A percentile compares a stretch with the other conserved stretches of the same genome.
These are phyloP conservation scores for Thalassaphorura encarpata DNA, from an alignment of 1,140 invertebrate genomes.

Conservation along the genomic window DNA sequence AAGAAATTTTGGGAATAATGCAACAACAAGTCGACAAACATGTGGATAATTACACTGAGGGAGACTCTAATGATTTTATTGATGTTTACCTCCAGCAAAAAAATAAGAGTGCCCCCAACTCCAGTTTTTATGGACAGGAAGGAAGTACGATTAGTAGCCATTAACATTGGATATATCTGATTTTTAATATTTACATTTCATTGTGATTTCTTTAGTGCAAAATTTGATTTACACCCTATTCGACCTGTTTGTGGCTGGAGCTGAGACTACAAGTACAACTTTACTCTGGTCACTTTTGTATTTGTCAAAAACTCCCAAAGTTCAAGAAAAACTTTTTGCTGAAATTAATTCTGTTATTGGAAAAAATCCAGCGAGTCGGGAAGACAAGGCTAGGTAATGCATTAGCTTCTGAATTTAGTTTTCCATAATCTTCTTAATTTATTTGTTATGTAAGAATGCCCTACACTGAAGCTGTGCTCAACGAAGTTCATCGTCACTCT, in stretches of 20 bases:
- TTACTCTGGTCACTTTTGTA: neutral
- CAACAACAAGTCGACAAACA: slow-evolving; percentile 61
- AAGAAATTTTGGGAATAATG: slow-evolving; percentile 68
- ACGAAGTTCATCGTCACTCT: slow-evolving; percentile 64
- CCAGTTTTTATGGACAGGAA: neutral
- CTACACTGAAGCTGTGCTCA: slow-evolving; percentile 62
- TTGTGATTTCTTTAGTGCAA: slow-evolving; percentile 1
- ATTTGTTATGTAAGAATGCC: slow-evolving; percentile 64
- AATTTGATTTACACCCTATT: neutral
- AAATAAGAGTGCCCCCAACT: neutral
- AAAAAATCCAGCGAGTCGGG: slow-evolving; percentile 2
- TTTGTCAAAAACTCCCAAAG: slow-evolving; percentile 25
- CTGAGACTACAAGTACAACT: slow-evolving; percentile 3
- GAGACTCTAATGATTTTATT: slow-evolving; percentile 66
- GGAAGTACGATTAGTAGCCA: slow-evolving; percentile 6
- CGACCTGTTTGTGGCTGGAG: slow-evolving; percentile 12
- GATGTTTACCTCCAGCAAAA: slow-evolving; percentile 60
- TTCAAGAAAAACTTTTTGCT: slow-evolving; percentile 36
- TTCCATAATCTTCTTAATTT: slow-evolving; percentile 23
- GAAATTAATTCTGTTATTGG: slow-evolving; percentile 38
- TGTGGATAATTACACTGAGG: slow-evolving; percentile 50
- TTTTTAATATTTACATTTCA: neutral
- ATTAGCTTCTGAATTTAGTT: neutral
- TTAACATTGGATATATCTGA: neutral
- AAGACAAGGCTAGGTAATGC: slow-evolving; percentile 5